Base-by-base conservation (phyloP, 2,113 vertebrate genomes). In the Salvelinus namaycush region DNA sequence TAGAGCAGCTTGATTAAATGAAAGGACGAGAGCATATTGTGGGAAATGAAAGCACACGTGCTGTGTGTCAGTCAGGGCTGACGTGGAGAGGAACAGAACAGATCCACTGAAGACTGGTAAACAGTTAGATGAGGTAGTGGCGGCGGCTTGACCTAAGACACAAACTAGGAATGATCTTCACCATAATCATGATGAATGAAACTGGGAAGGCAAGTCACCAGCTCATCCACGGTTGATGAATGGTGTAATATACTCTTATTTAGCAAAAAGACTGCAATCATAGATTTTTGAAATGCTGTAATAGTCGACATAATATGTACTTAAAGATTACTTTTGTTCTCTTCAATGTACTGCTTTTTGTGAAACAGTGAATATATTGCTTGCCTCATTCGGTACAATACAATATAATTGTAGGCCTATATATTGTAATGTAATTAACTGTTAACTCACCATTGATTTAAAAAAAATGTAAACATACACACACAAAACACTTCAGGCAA, bases 151-250 rank as follows among this genome's bases (percentile, higher is more conserved):
- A 87, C 86, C 87, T 83, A 54, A 85, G 84, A 90, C 87, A 86
- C 87, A 90, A 90, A 93, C 86, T 76, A 82, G 90, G 90, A 90
- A 87, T 89, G 90, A 93, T 92, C 85, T 75, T 75, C 80, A 70
- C 79, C 84, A 79, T 93, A 92, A 93, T 93, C 89, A 92, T 93
- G 92, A 93, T 91, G 87, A 93, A 93, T 93, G 93, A 84, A 86
- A 90, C 74, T 84, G 87, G 80, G 84, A 87, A 79, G 87, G 86
- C 81, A 74, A 75, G 86, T 90, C 92, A 91, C 85, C 84, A 79
- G 82, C 88, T 90, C 88, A 87, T 87, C 88, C 82, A 77, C 39
- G 77, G 73, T 83, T 92, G 92, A 93, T 93, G 87, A 93, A 92
- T 93, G 90, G 88, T 90, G 86, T 92, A 92, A 93, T 92, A 93